Evolutionary conservation across 2,797 vertebrate species (phyloP), one percentile per base, ranked within the genome.

Genomic region (Thunnus albacares): DNA sequence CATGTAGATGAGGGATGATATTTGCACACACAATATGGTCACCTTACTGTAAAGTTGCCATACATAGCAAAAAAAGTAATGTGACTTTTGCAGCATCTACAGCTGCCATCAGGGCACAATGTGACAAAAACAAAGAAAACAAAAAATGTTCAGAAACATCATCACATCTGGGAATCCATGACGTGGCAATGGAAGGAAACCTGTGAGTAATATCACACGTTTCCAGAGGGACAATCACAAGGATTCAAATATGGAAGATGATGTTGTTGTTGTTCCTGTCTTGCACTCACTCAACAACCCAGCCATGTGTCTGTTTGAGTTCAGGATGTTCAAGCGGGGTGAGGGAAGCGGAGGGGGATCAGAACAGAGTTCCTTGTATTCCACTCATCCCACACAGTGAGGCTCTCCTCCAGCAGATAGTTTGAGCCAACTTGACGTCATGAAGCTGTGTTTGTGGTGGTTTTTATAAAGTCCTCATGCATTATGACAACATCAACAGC

Each of bases 351-450:
- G 20, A 7, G 49, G 6, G 15, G 10, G 41, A 8, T 51, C 38
- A 76, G 81, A 87, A 87, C 71, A 65, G 73, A 67, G 57, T 56
- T 67, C 79, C 72, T 81, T 85, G 81, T 88, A 11, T 76, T 87
- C 71, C 20, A 14, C 59, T 77, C 67, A 11, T 61, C 69, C 75
- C 70, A 71, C 72, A 71, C 28, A n/a, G 71, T 8, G 0, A 66
- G 33, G 61, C 64, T 70, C 55, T 61, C 41, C 35, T 73, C 53
- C 5, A 70, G 56, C 33, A 30, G n/a, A 41, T n/a, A n/a, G 57
- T 3, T 15, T 33, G 24, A 75, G 63, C 30, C 60, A 52, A 24
- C 55, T 22, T n/a, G 1, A 45, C 38, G 33, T 60, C 45, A 52
- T 13, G 38, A 43, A 60, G 24, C 58, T 60, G 18, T 53, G 43